Conservation (phyloP, 1,140 invertebrate genomes). For the Hermatobates lingyangjiaoensis region DNA sequence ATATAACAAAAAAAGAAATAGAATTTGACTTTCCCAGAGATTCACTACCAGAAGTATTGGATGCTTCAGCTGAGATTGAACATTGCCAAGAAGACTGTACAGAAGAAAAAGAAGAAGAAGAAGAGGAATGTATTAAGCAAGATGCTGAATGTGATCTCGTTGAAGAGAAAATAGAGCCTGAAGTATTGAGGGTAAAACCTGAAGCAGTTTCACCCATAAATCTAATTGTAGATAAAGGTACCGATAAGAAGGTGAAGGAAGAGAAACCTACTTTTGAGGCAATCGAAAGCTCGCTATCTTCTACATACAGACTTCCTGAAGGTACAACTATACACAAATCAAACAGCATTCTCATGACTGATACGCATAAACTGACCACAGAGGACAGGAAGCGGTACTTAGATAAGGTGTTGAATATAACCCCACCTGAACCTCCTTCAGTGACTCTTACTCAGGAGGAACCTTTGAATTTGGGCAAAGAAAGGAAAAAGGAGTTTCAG, state of each 20-base stretch:
- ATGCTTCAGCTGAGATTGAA: too few relatives aligned
- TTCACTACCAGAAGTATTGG: too few relatives aligned
- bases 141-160: too few relatives aligned
- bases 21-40: conserved; percentile 21
- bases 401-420: too few relatives aligned
- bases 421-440: too few relatives aligned
- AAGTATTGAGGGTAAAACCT: conserved; percentile 19
- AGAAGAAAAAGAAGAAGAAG: conserved; percentile 32
- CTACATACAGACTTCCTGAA: conserved; percentile 12
- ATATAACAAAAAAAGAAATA: conserved; percentile 1
- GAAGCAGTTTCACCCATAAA: conserved; percentile 4
- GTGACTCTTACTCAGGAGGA: conserved; percentile 36
- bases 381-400: too few relatives aligned
- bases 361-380: too few relatives aligned
- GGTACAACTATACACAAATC: conserved; percentile 12
- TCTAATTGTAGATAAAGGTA: conserved; percentile 6
- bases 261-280: too few relatives aligned
- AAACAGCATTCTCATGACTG: background rate
- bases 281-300: too few relatives aligned
- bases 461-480: conserved; percentile 38
- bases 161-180: conserved; percentile 8
- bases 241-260: background rate
- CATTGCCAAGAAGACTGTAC: too few relatives aligned
- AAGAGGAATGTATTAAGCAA: conserved; percentile 15
- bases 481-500: conserved; percentile 28